Evolutionary conservation across 2,113 vertebrate genomes (phyloP), one percentile per base, ranked within the genome.

Genomic region (Anoplopoma fimbria): DNA sequence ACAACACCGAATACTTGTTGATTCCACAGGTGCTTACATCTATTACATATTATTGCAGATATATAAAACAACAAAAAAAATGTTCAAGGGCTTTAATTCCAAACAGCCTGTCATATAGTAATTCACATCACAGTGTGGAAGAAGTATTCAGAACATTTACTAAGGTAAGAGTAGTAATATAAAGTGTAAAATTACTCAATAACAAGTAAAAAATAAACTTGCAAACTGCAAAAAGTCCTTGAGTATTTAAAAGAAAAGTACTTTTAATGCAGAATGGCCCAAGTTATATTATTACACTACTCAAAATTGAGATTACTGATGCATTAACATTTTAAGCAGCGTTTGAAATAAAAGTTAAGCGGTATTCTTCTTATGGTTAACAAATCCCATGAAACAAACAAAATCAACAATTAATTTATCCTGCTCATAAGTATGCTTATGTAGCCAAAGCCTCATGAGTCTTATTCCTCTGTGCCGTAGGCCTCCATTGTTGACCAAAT

Each of bases 1-100:
- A 92, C 79, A 89, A 84, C 79, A 47, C 40, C 34, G 87, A 79
- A 53, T 69, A 89, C 89, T 89, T 93, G 92, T 93, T 90, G 89
- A 92, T 88, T 90, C 84, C 72, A 58, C 1, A 15, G 53, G 55
- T 84, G 83, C 75, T 82, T 79, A 76, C 63, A 82, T 77, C 62
- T 71, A 83, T 62, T 40, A 78, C 75, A 68, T 69, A 60, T 75
- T 75, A 61, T 62, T 51, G 70, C 42, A 42, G 63, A 47, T 14
- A 73, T 77, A 61, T 31, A 29, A 29, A 58, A 6, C 14, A 57
- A 23, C 2, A 7, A 21, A 51, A 51, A 88, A 60, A 9, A 14
- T 45, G 33, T 74, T 33, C 42, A 7, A 19, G 47, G 23, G 38
- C 40, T 73, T 79, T 82, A 51, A 85, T 69, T 75, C 70, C 34